A percentile compares a stretch with the other conserved stretches of the same genome.
phyloP scores from a whole-genome alignment of 1,140 invertebrate species.

The Lepidostoma basale region DNA sequence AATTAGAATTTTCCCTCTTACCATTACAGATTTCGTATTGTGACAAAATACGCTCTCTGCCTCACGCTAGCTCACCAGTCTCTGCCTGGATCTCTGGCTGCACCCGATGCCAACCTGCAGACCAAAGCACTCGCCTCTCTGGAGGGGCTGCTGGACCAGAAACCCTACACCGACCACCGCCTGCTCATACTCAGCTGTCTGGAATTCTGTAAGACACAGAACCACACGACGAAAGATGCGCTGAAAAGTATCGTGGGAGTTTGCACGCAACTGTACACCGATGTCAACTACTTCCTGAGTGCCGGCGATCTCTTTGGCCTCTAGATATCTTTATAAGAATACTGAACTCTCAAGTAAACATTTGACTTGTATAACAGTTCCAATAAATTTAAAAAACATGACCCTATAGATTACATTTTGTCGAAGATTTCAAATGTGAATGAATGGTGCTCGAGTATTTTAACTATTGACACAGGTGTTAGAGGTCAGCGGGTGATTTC shows the following conservation, averaged over 20 bases:
- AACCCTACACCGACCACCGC: slow-evolving; percentile 27
- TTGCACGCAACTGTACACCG: slow-evolving; percentile 31
- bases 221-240: slow-evolving; percentile 14
- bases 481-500: too few species aligned
- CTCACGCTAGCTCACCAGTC: slow-evolving; percentile 1
- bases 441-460: not conserved
- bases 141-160: slow-evolving; percentile 30
- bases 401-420: too few species aligned
- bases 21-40: slow-evolving; percentile 37
- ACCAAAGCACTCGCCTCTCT: not conserved
- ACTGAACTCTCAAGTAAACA: too few species aligned
- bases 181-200: slow-evolving; percentile 16
- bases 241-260: slow-evolving; percentile 22
- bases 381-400: too few species aligned
- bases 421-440: too few species aligned
- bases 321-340: too few species aligned
- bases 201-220: slow-evolving; percentile 15
- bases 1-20: not conserved
- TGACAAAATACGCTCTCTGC: slow-evolving; percentile 33
- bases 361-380: too few species aligned
- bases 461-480: too few species aligned
- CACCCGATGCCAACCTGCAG: not conserved
- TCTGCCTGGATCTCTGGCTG: not conserved
- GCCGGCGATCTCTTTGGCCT: slow-evolving; percentile 24
- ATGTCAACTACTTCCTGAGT: slow-evolving; percentile 30